Conservation (phyloP, 2,888 invertebrate genomes). For the Mellilla xanthometata region DNA sequence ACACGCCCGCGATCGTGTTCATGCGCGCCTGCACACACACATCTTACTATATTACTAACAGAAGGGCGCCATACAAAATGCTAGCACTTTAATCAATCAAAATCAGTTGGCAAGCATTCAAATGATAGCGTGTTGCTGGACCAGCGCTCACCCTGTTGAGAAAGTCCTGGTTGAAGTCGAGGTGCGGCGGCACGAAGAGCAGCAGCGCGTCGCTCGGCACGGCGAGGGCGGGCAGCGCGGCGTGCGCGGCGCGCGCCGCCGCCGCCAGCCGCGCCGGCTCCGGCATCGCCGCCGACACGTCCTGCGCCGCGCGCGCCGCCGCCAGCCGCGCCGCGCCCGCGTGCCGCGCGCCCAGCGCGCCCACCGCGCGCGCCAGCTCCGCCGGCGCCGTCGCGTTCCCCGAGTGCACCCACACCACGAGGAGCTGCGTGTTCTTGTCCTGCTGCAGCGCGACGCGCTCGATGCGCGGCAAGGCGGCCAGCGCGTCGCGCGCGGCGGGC, state of each 20-base stretch:
- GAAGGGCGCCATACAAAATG: not conserved
- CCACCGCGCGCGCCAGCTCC: conserved; percentile 17
- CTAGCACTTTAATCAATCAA: no score
- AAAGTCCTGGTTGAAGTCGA: conserved; percentile 91
- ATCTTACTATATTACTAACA: not conserved
- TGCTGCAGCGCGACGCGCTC: conserved; percentile 84
- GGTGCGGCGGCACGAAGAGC: conserved; percentile 85
- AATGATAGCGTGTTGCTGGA: no score
- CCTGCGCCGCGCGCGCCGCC: conserved; percentile 8
- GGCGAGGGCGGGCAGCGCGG: conserved; percentile 84
- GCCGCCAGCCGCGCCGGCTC: conserved; percentile 10
- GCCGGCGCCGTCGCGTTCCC: not conserved
- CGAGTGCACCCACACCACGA: conserved; percentile 82
- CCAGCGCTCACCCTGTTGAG: conserved; percentile 88
- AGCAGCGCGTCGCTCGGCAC: conserved; percentile 75
- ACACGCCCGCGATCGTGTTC: conserved; percentile 95
- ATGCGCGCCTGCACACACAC: conserved; percentile 90
- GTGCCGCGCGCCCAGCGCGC: conserved; percentile 3
- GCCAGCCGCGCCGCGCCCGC: conserved; percentile 23
- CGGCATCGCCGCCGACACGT: not conserved
- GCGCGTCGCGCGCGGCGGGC: conserved; percentile 63
- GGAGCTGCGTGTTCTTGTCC: conserved; percentile 90
- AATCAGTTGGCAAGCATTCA: no score
- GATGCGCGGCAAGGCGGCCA: conserved; percentile 88
- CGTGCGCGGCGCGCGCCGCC: conserved; percentile 7